Base-by-base conservation (phyloP, 1,140 invertebrate genomes). In the Bacillus rossius region DNA sequence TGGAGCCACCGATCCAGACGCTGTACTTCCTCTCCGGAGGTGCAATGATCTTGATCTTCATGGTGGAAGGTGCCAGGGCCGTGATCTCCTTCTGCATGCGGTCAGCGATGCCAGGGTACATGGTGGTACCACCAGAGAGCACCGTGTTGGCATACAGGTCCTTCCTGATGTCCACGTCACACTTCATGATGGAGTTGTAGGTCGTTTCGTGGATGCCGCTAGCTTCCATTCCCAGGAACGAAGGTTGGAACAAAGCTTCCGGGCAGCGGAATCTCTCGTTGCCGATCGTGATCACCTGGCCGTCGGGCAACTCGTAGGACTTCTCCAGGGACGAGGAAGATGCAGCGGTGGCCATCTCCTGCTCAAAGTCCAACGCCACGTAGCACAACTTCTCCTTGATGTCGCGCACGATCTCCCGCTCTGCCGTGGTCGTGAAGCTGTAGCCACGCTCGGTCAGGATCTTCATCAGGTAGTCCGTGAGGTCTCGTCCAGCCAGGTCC, bases 231-330 rank as follows among this genome's bases (percentile, higher is more conserved):
- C 93, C 91, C 78, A 94, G 75, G 88, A 94, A 95, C 56, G 89
- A 91, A 63, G 94, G 92, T 76, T 96, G 93, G 91, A 97, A 97
- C 59, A 98, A 84, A 64, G 94, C 93, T 74, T 97, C 94, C 37
- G 94, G 94, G 79, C 92, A 98, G 80, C 95, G 88, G 93, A 98
- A 96, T 73, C 95, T 84, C 76, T 97, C 94, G 77, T 96, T 96
- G 65, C 94, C 94, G 67, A 87, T 96, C 79, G 92, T 96, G 80
- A 96, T 96, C 66, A 98, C 94, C 77, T 94, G 93, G 69, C 91
- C 95, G 75, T 95, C 93, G 68, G 92, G 94, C 70, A 96, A 81
- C 77, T 96, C 94, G 73, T 96, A 97, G 62, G 86, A 90, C 81
- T 96, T 96, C 75, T 96, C 93, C 63, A 96, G 79, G 58, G 92